Evolutionary conservation across 2,113 vertebrate genomes (phyloP).

Genomic region (Motacilla tschutschensis): DNA sequence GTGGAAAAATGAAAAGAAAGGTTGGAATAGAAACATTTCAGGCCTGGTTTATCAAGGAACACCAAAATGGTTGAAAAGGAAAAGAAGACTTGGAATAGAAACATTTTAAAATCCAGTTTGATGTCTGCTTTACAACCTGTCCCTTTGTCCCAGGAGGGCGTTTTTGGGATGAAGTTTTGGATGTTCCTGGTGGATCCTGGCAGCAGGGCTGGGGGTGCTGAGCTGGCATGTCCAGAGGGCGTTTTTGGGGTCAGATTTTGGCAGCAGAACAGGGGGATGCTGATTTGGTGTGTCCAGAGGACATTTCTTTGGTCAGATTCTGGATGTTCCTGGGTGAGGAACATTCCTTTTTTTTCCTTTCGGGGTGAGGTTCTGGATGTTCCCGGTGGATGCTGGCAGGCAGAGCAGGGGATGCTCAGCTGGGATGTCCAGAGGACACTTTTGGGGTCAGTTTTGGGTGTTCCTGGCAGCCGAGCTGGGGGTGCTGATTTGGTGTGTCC

Average conservation of each 20-base stretch:
- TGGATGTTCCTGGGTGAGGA: neutral
- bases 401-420: rapidly evolving
- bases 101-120: neutral
- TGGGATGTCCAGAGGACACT: too few relatives aligned
- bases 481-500: neutral
- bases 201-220: too few relatives aligned
- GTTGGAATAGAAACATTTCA: neutral
- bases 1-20: neutral
- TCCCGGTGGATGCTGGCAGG: too few relatives aligned
- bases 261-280: neutral
- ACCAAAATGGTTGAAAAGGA: neutral
- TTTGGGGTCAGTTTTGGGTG: too few relatives aligned
- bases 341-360: too few relatives aligned
- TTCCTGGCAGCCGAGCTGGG: too few relatives aligned
- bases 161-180: rapidly evolving
- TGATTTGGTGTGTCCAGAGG: too few relatives aligned
- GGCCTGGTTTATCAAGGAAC: neutral
- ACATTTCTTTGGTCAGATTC: too few relatives aligned
- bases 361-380: too few relatives aligned
- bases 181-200: neutral
- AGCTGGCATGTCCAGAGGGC: neutral
- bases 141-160: neutral
- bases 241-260: neutral
- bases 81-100: neutral
- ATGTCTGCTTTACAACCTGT: rapidly evolving